Evolutionary conservation across 2,113 vertebrate species (phyloP).

Genomic region (Brachyhypopomus occidentalis): DNA sequence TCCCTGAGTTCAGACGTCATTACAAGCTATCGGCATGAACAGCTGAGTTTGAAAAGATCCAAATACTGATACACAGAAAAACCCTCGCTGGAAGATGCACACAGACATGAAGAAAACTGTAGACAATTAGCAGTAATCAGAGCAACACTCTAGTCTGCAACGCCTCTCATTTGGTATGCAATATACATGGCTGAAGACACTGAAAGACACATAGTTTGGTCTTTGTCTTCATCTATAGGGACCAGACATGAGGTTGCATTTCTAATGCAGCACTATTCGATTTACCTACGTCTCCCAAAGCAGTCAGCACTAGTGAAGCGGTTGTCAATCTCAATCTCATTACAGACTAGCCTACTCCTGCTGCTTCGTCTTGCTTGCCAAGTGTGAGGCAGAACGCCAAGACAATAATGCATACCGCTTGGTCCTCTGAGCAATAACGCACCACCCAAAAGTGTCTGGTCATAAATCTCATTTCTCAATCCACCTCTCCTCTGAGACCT

Average conservation of each 20-base stretch:
- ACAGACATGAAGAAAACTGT: background rate
- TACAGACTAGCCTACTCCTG: constrained; percentile 30
- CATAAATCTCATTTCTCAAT: too few species aligned
- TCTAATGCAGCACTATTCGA: constrained; percentile 3
- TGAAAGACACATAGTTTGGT: background rate
- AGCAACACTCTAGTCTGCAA: background rate
- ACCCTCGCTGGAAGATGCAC: background rate
- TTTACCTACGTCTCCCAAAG: constrained; percentile 16
- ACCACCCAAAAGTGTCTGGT: too few species aligned
- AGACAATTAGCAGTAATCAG: background rate
- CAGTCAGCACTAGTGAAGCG: constrained; percentile 24
- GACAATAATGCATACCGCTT: constrained; percentile 34
- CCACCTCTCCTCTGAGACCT: constrained; percentile 1
- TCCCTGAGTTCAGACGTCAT: background rate
- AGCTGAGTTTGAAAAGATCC: background rate
- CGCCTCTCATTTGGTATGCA: background rate
- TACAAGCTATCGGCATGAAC: background rate
- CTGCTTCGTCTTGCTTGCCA: background rate
- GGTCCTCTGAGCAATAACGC: background rate
- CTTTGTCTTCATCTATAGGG: constrained; percentile 9
- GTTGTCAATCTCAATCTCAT: constrained; percentile 40
- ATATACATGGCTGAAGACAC: background rate
- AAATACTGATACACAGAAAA: background rate
- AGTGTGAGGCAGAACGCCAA: constrained; percentile 33
- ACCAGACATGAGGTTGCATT: constrained; percentile 8